Evolutionary conservation across 64 coral and sea anemone genomes (phyloP).

Genomic region (Acropora yongei): DNA sequence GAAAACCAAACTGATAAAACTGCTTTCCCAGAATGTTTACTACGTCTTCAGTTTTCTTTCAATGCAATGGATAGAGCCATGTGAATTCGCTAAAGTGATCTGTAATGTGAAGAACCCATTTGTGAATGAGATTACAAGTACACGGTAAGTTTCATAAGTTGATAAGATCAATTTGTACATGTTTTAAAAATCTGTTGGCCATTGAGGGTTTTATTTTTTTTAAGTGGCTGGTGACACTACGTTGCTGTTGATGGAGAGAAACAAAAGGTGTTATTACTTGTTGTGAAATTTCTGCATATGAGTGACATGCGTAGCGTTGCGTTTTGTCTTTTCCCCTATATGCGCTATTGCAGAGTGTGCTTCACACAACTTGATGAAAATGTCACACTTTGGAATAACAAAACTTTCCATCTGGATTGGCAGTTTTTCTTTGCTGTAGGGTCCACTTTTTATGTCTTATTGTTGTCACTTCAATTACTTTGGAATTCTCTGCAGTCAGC

Average conservation of each 20-base stretch:
- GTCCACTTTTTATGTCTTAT: neutral
- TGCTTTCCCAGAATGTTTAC: neutral
- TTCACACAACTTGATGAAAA: neutral
- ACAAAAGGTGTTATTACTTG: neutral
- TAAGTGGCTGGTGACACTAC: neutral
- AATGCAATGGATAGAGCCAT: neutral
- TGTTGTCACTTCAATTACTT: neutral
- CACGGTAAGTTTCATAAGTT: neutral
- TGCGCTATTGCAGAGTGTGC: too few species aligned
- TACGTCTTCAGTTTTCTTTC: neutral
- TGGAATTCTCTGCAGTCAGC: neutral
- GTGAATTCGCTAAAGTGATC: neutral
- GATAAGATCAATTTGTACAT: neutral
- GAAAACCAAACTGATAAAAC: neutral
- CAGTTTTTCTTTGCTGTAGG: neutral
- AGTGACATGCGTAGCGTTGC: neutral
- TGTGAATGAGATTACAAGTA: neutral
- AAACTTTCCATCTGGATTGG: neutral
- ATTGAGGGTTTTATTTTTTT: too few species aligned
- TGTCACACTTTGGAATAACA: neutral
- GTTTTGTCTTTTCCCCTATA: neutral
- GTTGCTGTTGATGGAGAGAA: neutral
- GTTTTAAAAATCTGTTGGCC: too few species aligned
- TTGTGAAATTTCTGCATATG: neutral
- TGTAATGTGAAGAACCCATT: neutral